Evolutionary conservation across 2,888 invertebrate species (phyloP).

Genomic region (Aphidius colemani): DNA sequence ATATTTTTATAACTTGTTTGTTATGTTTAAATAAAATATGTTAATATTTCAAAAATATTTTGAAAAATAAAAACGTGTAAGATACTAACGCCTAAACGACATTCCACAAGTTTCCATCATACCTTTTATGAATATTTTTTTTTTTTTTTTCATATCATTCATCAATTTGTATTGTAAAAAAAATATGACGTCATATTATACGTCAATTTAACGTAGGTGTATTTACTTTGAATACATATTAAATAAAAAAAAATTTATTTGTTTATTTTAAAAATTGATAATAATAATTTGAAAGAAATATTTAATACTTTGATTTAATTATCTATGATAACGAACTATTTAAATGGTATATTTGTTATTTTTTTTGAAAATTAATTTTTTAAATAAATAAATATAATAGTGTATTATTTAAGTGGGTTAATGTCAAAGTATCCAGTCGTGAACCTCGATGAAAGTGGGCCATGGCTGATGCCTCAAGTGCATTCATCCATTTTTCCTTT

Average conservation of each 20-base stretch:
- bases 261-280: no score
- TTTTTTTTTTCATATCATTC: conserved; percentile 37
- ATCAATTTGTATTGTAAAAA: conserved; percentile 16
- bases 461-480: conserved; percentile 17
- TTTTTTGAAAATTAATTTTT: not conserved
- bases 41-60: no score
- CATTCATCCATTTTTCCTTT: not conserved
- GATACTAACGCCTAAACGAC: conserved; percentile 2
- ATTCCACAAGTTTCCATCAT: conserved; percentile 32
- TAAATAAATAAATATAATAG: not conserved
- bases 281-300: no score
- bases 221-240: not conserved
- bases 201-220: conserved; percentile 20
- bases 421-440: conserved; percentile 16
- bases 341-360: no score
- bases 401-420: conserved; percentile 16
- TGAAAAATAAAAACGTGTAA: not conserved
- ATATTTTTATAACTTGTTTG: no score
- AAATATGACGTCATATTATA: conserved; percentile 17
- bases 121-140: conserved; percentile 44
- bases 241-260: no score
- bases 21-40: no score
- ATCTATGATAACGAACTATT: no score
- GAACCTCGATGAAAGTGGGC: conserved; percentile 17
- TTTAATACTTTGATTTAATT: no score